These are phyloP conservation scores for Apamea crenata DNA, from an alignment of 2,888 invertebrate species.

Conservation along the genomic window DNA sequence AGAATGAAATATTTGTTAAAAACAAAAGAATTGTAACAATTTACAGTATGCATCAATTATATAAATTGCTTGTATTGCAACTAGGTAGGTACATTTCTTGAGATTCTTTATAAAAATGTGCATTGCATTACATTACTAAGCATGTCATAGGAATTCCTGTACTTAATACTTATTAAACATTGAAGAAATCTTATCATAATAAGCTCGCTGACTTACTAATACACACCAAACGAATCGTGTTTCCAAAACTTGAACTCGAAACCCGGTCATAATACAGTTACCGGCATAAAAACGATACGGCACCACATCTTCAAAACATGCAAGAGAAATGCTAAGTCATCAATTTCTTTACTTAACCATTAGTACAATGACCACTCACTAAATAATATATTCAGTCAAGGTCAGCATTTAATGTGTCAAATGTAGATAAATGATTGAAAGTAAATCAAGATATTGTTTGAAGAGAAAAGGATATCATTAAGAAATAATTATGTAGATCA, in stretches of 20 bases:
- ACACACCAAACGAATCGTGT: conserved; percentile 39
- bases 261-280: conserved; percentile 73
- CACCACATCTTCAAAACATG: conserved; percentile 61
- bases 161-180: not conserved
- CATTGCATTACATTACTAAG: not conserved
- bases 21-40: not conserved
- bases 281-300: conserved; percentile 60
- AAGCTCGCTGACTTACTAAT: conserved; percentile 36
- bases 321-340: conserved; percentile 66
- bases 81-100: not conserved
- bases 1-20: not conserved
- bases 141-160: not conserved
- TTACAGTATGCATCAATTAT: not conserved
- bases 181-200: conserved; percentile 19
- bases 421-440: conserved; percentile 48
- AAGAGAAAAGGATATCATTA: not conserved
- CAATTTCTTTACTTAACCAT: conserved; percentile 63
- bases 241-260: conserved; percentile 64
- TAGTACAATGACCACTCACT: conserved; percentile 56
- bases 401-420: conserved; percentile 36
- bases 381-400: conserved; percentile 56
- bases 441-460: conserved; percentile 20
- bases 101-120: not conserved
- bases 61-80: not conserved
- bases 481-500: not conserved